Percentiles rank a stretch among this genome's conserved stretches.
phyloP scores from a whole-genome alignment of 2,797 vertebrate species.

The Propithecus perrieri region DNA sequence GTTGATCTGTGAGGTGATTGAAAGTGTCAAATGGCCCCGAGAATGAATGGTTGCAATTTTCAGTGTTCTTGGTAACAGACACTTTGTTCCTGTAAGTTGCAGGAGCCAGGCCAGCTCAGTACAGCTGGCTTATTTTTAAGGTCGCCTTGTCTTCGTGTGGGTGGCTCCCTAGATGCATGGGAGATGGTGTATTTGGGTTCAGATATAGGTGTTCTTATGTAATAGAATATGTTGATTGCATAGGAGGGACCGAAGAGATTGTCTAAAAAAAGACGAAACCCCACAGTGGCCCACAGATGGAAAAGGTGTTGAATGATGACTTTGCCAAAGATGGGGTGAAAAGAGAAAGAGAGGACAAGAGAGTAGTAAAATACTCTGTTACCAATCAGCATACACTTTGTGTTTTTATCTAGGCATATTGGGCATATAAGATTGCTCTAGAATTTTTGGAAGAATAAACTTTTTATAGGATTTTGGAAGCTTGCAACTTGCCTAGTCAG shows the following conservation, averaged over 20 bases:
- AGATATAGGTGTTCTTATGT: not conserved
- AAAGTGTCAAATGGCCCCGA: constrained; percentile 18
- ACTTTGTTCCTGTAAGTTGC: not conserved
- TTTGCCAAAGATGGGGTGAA: not conserved
- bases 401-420: not conserved
- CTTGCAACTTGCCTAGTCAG: not conserved
- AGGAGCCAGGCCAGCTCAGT: not conserved
- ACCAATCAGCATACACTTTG: not conserved
- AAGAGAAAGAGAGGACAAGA: not conserved
- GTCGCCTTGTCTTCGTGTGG: not conserved
- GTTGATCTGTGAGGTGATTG: constrained; percentile 23
- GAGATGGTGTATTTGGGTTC: not conserved
- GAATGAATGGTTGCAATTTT: constrained; percentile 41
- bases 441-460: not conserved
- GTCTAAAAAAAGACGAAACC: not conserved
- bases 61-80: not conserved
- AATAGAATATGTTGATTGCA: not conserved
- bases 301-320: not conserved
- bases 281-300: not conserved
- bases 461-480: not conserved
- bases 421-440: not conserved
- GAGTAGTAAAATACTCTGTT: not conserved
- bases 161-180: not conserved
- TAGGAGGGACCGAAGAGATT: not conserved
- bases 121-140: not conserved